Evolutionary conservation across 2,797 vertebrate species (phyloP).

Genomic region (Amblyopsis hoosieri): DNA sequence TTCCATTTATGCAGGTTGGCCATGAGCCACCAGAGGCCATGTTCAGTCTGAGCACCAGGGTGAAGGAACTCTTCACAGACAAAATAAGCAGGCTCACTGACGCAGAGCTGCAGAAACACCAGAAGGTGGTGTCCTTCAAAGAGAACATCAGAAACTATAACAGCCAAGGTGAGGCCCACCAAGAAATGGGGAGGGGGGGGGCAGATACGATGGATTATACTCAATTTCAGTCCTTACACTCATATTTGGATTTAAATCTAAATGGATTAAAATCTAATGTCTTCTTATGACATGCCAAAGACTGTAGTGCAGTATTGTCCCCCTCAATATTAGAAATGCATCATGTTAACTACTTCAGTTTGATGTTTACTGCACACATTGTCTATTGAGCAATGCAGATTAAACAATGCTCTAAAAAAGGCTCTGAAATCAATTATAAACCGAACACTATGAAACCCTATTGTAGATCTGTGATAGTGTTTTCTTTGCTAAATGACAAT

Average conservation of each 20-base stretch:
- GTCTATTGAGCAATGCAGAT: too few relatives aligned
- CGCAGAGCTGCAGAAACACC: constrained; percentile 68
- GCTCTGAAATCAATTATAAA: too few relatives aligned
- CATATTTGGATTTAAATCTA: too few relatives aligned
- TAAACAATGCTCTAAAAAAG: too few relatives aligned
- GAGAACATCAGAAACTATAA: constrained; percentile 54
- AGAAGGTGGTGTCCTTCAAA: constrained; percentile 74
- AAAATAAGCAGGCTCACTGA: constrained; percentile 55
- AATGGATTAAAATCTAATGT: too few relatives aligned
- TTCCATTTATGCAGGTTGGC: constrained; percentile 45
- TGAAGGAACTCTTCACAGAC: constrained; percentile 64
- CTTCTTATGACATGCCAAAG: too few relatives aligned
- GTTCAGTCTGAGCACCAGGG: constrained; percentile 66
- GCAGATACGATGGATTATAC: background rate
- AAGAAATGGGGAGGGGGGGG: background rate
- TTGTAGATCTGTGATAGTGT: too few relatives aligned
- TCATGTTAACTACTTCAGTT: too few relatives aligned
- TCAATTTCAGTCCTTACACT: background rate
- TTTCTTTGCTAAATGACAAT: too few relatives aligned
- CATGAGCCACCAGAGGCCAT: constrained; percentile 71
- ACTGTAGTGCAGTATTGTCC: too few relatives aligned
- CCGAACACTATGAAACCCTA: background rate
- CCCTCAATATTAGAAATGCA: too few relatives aligned
- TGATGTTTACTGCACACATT: too few relatives aligned
- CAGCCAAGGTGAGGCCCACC: constrained; percentile 49